Evolutionary conservation across 1,140 invertebrate genomes (phyloP).

Genomic region (Drosophila auraria): DNA sequence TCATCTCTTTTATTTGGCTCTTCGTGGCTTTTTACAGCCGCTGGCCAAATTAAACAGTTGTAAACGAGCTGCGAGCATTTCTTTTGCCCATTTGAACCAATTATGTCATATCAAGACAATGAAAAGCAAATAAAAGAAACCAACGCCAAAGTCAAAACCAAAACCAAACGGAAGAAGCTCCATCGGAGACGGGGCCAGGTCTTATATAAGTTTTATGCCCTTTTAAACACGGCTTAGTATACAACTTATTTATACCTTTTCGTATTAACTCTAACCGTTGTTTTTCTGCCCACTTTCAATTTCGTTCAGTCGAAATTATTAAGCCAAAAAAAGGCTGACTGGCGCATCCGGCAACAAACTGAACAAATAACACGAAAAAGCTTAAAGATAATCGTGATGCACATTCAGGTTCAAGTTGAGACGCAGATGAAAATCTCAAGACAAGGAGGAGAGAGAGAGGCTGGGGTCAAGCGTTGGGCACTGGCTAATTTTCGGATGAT

Average conservation of each 20-base stretch:
- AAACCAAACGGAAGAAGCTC: conserved; percentile 42
- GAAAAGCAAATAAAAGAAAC: conserved; percentile 27
- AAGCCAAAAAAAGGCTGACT: conserved; percentile 10
- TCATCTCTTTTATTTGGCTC: conserved; percentile 32
- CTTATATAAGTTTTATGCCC: conserved; percentile 48
- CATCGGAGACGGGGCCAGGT: conserved; percentile 13
- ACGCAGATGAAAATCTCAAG: conserved; percentile 26
- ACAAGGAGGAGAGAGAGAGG: neutral
- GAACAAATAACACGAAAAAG: conserved; percentile 1
- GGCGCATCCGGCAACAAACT: conserved; percentile 41
- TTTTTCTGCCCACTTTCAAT: conserved; percentile 40
- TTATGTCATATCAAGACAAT: conserved; percentile 63
- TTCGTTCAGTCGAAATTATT: conserved; percentile 45
- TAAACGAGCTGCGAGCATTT: conserved; percentile 32
- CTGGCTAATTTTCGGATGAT: conserved; percentile 38
- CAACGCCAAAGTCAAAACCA: conserved; percentile 22
- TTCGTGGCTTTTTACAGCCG: conserved; percentile 15
- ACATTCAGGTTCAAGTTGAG: conserved; percentile 52
- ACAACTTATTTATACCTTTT: conserved; percentile 43
- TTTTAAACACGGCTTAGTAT: conserved; percentile 57
- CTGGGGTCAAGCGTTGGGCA: conserved; percentile 30
- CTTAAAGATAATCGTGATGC: conserved; percentile 40
- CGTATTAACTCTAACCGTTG: conserved; percentile 22
- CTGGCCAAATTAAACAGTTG: conserved; percentile 45
- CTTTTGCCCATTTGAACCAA: conserved; percentile 44